Evolutionary conservation across 2,888 invertebrate genomes (phyloP), one percentile per base, ranked within the genome.

Genomic region (Unio delphinus): DNA sequence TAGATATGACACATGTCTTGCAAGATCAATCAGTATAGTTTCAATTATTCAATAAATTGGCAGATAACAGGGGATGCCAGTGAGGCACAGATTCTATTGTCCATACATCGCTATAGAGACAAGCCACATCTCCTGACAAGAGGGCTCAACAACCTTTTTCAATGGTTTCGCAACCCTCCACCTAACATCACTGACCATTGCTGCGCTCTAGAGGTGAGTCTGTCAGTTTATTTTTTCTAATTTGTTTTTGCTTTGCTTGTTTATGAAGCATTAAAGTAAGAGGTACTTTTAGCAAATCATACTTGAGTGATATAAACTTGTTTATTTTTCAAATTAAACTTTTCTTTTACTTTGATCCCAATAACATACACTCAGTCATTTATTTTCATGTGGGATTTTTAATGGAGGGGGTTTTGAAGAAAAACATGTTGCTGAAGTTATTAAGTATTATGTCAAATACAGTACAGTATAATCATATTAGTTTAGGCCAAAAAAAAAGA

Each of bases 31-130:
- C 15, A 45, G 45, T 15, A 15, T 11, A 45, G 45, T 45, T 45
- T 45, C 45, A 45, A 1, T 45, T 45, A 34, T 26, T 59, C 23
- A 59, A 59, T 59, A 23, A 11, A 23, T 68, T 77, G 64, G 17
- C 86, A 96, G 95, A 94, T 98, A 85, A 94, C 96, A 64, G 98
- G 98, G 18, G 96, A 97, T 91, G 95, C 95, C 1, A 95, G 94
- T 87, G 96, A 97, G 89, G 93, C 94, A 76, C 98, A 98, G 91
- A 95, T 98, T 68, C 90, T 98, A 55, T 93, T 94, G 45, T 95
- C 98, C 26, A 95, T 92, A 64, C 88, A 91, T 81, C 94, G 94
- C 20, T 98, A 97, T 88, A 93, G 95, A 90, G 95, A 96, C 81
- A 93, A 97, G 80, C 94, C 95, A 0, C 94, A 94, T 63, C 93